Evolutionary conservation across 2,113 vertebrate species (phyloP).

Genomic region (Clarias gariepinus): DNA sequence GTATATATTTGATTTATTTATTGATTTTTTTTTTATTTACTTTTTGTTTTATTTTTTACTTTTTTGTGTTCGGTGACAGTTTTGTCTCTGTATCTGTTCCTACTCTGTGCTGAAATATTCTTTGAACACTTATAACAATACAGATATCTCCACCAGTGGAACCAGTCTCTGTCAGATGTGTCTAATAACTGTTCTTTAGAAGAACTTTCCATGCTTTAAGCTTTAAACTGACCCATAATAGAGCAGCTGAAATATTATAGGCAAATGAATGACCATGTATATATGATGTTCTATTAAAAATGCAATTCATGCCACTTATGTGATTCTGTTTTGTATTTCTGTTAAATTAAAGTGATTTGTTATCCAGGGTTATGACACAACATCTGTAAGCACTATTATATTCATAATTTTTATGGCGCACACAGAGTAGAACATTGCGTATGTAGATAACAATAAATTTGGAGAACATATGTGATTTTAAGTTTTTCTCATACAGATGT

Average conservation of each 20-base stretch:
- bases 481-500: constrained; percentile 59
- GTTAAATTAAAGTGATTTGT: constrained; percentile 54
- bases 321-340: constrained; percentile 63
- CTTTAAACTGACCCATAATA: constrained; percentile 71
- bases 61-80: constrained; percentile 73
- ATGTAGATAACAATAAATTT: not conserved
- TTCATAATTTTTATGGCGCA: constrained; percentile 10
- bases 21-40: constrained; percentile 63
- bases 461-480: constrained; percentile 43
- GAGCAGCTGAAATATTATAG: constrained; percentile 71
- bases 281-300: constrained; percentile 82
- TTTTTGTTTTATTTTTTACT: constrained; percentile 67
- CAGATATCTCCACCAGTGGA: constrained; percentile 72
- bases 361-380: too few species aligned
- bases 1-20: constrained; percentile 86
- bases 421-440: not conserved
- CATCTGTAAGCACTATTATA: not conserved
- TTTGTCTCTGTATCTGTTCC: constrained; percentile 73
- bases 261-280: constrained; percentile 79
- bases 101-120: constrained; percentile 75
- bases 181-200: constrained; percentile 60
- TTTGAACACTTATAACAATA: constrained; percentile 72
- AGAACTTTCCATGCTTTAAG: constrained; percentile 66
- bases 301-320: constrained; percentile 72
- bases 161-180: constrained; percentile 64